Base-by-base conservation (phyloP, 2,888 invertebrate species). In the Philaethria dido region DNA sequence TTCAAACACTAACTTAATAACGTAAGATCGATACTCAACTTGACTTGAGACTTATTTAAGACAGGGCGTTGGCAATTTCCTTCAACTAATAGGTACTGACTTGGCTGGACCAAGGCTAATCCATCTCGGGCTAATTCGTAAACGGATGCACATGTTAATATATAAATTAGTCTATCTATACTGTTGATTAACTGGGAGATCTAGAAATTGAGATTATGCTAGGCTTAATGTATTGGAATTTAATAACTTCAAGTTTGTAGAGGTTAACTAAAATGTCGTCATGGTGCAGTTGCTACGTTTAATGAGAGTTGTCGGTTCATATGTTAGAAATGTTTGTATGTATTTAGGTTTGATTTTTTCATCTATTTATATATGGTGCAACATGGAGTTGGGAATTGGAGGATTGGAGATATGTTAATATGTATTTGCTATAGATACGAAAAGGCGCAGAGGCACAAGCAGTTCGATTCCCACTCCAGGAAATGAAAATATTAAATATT, bases 51-150 rank as follows among this genome's bases (percentile, higher is more conserved):
- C 79, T 82, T 84, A 86, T 87, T 87, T 89, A 86, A 91, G 91
- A 89, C 85, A 85, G 82, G 85, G 77, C 80, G 84, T 78, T 77
- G 70, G 88, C 91, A 92, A 92, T 92, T 92, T 92, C 91, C 91
- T 91, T 81, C 78, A 76, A 76, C 85, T 87, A 86, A 89, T 89
- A 85, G 90, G 85, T 79, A 80, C 80, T 78, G 80, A 81, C 80
- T 81, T 82, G 78, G 77, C 74, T 39, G 39, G 39, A 39, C 39
- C 39, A 39, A 39, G 39, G 13, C 78, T 77, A 77, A 79, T 79
- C 78, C 78, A 74, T 78, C 80, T 74, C 78, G 79, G 82, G 84
- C 86, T 88, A 86, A 87, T 88, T 87, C 83, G 78, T 79, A 75
- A 77, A 75, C 80, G 80, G 82, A 80, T 78, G 76, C 73, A 68